Percentiles rank a stretch among this genome's conserved stretches.
phyloP scores from a whole-genome alignment of 1,140 invertebrate species.

The Cyclina sinensis region DNA sequence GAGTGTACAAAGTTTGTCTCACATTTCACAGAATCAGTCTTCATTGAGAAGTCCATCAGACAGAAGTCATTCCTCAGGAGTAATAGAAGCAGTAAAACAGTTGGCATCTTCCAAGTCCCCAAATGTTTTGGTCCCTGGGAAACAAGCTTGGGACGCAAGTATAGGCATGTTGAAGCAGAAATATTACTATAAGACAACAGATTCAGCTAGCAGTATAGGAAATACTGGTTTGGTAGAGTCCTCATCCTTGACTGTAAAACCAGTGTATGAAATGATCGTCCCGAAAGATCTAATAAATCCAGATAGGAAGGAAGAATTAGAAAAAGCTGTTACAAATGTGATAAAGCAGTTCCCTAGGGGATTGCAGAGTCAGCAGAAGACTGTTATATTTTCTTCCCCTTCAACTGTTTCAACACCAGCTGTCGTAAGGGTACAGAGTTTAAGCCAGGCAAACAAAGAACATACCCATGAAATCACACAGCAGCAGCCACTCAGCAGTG shows the following conservation, averaged over 20 bases:
- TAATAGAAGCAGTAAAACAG: background rate
- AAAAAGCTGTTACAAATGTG: constrained; percentile 28
- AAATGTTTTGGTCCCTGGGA: background rate
- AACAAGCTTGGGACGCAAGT: background rate
- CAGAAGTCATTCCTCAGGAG: background rate
- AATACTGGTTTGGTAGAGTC: background rate
- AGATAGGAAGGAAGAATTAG: constrained; percentile 21
- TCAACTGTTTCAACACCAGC: background rate
- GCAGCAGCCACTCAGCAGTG: background rate
- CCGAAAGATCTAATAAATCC: constrained; percentile 45
- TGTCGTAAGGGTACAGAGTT: background rate
- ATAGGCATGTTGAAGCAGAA: constrained; percentile 34
- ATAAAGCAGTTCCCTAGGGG: constrained; percentile 30
- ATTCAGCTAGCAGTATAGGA: background rate
- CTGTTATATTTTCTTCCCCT: background rate
- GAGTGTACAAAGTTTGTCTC: background rate
- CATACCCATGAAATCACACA: background rate
- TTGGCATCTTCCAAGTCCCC: background rate
- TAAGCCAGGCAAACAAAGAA: background rate
- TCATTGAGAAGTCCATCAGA: background rate
- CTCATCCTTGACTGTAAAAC: constrained; percentile 24
- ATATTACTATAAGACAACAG: background rate
- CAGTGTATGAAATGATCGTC: constrained; percentile 49
- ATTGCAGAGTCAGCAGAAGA: background rate
- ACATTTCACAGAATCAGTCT: background rate